Evolutionary conservation across 2,888 invertebrate genomes (phyloP).

Genomic region (Pyrrhosoma nymphula): DNA sequence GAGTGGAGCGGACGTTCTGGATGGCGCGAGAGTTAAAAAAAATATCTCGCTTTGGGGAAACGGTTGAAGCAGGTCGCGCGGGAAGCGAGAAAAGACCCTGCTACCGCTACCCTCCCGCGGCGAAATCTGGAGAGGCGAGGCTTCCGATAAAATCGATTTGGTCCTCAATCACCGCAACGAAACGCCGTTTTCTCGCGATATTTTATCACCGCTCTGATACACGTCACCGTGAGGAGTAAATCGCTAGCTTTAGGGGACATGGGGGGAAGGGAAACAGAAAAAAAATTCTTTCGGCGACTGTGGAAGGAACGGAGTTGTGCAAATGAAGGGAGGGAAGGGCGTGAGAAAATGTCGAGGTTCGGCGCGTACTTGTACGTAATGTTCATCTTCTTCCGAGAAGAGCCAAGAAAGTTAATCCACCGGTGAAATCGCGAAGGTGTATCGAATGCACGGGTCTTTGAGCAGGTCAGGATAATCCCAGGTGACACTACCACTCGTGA

Average conservation of each 20-base stretch:
- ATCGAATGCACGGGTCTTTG: not conserved
- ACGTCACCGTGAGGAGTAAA: not conserved
- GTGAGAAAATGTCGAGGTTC: not conserved
- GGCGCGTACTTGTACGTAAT: not conserved
- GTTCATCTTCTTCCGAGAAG: not conserved
- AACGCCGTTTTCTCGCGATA: not conserved
- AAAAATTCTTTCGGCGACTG: not conserved
- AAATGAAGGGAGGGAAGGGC: not conserved
- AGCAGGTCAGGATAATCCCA: not conserved
- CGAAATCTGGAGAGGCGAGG: not conserved
- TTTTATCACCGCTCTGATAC: not conserved
- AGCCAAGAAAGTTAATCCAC: not conserved
- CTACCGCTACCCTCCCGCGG: not conserved
- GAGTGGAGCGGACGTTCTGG: not conserved
- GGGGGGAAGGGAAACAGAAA: not conserved
- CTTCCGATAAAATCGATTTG: not conserved
- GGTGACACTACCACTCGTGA: too few relatives aligned
- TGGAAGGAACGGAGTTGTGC: not conserved
- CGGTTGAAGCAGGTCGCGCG: not conserved
- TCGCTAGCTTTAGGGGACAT: not conserved
- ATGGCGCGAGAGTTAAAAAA: not conserved
- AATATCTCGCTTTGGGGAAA: not conserved
- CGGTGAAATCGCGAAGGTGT: not conserved
- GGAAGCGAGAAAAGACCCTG: not conserved
- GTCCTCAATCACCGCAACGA: not conserved